Evolutionary conservation across 2,113 vertebrate species (phyloP).

Genomic region (Alexandromys fortis): DNA sequence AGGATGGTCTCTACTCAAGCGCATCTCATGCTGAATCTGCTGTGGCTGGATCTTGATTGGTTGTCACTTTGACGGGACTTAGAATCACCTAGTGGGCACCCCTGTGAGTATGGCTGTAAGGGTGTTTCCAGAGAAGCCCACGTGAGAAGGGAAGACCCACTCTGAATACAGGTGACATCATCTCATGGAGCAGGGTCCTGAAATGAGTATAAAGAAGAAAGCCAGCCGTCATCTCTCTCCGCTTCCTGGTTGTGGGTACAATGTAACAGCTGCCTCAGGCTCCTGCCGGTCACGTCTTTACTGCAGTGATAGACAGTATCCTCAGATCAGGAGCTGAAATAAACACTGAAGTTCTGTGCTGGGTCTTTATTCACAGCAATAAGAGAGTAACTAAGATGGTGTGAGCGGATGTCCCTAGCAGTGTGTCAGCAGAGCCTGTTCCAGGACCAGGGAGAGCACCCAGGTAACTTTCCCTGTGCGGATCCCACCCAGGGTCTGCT

Average conservation of each 20-base stretch:
- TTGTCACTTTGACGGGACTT: not conserved
- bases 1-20: not conserved
- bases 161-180: not conserved
- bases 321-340: not conserved
- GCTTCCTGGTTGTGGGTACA: not conserved
- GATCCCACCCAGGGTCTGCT: not conserved
- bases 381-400: too few species aligned
- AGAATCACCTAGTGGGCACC: not conserved
- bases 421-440: not conserved
- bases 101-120: not conserved
- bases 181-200: not conserved
- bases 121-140: not conserved
- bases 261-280: not conserved
- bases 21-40: not conserved
- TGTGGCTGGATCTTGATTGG: not conserved
- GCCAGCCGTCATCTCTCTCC: not conserved
- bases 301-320: too few species aligned
- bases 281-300: not conserved
- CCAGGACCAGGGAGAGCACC: slow-evolving; percentile 56
- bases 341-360: not conserved
- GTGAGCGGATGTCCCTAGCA: too few species aligned
- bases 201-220: not conserved
- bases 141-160: not conserved
- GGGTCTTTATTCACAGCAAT: not conserved
- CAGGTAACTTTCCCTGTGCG: accelerated